These are phyloP conservation scores for Ptilonorhynchus violaceus DNA, from an alignment of 2,113 vertebrate species.

Conservation along the genomic window DNA sequence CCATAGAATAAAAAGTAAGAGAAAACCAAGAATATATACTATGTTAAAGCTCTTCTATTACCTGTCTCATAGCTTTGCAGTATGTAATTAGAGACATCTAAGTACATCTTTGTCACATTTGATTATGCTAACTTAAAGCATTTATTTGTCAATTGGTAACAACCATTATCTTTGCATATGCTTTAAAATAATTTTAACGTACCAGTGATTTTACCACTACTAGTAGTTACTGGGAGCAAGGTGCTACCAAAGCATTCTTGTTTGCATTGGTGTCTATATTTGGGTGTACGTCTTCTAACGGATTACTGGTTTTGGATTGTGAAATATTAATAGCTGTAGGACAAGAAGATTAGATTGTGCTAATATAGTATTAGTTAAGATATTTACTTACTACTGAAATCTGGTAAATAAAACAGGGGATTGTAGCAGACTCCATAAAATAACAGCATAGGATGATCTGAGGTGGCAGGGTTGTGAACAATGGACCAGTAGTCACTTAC, in stretches of 20 bases:
- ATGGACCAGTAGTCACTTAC: background rate
- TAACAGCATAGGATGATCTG: background rate
- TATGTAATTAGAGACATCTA: background rate
- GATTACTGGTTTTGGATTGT: background rate
- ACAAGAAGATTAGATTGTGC: background rate
- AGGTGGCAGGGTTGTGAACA: background rate
- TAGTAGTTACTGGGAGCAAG: background rate
- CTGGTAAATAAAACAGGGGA: background rate
- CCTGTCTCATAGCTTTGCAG: background rate
- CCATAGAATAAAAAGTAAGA: background rate
- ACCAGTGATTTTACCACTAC: background rate
- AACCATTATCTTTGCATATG: background rate
- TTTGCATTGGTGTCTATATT: background rate
- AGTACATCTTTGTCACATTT: background rate
- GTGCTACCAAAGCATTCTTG: background rate
- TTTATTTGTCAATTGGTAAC: background rate
- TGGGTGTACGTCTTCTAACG: background rate
- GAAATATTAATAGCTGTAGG: background rate
- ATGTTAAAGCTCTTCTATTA: background rate
- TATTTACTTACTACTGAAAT: background rate
- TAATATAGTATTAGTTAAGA: background rate
- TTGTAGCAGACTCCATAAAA: background rate
- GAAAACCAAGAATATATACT: background rate
- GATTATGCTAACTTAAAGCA: background rate
- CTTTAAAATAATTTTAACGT: background rate